Percentiles rank a stretch among this genome's conserved stretches.
Conservation (phyloP, 2,888 invertebrate genomes). For the Pyrrhosoma nymphula region DNA sequence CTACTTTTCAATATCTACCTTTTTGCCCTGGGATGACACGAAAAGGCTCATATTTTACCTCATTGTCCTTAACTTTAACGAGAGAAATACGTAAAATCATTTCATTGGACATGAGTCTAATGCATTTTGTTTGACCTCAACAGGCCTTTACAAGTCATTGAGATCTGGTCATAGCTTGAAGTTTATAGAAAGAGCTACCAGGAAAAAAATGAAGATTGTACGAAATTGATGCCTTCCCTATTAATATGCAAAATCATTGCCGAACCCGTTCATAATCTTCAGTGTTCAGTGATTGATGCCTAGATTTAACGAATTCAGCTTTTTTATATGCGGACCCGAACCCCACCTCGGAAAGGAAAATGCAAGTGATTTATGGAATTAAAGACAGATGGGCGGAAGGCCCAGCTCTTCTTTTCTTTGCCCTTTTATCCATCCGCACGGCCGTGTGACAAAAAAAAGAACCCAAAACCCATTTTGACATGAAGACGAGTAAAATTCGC, state of each 20-base stretch:
- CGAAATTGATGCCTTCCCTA: background rate
- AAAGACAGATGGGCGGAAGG: background rate
- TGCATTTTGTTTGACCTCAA: no score
- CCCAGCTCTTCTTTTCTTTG: background rate
- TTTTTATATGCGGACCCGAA: background rate
- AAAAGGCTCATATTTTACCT: no score
- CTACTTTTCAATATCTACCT: no score
- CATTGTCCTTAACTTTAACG: no score
- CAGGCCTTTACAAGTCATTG: no score
- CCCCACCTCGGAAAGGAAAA: background rate
- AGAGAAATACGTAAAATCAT: no score
- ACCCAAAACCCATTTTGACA: background rate
- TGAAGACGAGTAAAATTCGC: slow-evolving; percentile 51
- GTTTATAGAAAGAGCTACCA: no score
- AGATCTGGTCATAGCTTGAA: no score
- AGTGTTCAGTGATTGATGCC: background rate
- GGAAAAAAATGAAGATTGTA: background rate
- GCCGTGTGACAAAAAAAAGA: background rate
- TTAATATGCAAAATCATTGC: background rate
- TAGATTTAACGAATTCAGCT: background rate
- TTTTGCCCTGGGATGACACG: no score
- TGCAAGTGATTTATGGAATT: slow-evolving; percentile 8
- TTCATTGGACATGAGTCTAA: no score
- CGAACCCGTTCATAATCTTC: background rate
- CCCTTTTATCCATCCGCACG: background rate